phyloP scores from a whole-genome alignment of 2,113 vertebrate species.

The Ictalurus punctatus region DNA sequence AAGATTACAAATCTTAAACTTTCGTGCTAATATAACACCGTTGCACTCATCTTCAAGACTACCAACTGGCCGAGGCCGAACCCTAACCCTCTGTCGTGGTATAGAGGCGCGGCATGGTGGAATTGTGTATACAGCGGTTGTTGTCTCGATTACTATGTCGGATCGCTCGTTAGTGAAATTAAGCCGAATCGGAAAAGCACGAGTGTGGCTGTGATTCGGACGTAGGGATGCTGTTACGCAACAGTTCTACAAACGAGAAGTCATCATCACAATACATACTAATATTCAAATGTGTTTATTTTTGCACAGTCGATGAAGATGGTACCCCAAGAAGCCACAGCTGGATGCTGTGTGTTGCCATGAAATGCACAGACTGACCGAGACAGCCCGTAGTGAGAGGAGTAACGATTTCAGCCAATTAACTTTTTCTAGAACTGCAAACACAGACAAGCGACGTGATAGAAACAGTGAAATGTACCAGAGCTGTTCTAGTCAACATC shows the following conservation, averaged over 20 bases:
- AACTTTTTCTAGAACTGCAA: background rate
- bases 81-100: background rate
- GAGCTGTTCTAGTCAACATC: background rate
- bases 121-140: background rate
- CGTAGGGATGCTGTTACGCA: background rate
- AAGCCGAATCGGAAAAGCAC: background rate
- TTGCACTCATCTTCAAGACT: background rate
- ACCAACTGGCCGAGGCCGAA: background rate
- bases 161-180: no score
- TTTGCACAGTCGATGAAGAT: background rate
- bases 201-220: background rate
- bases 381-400: background rate
- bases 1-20: background rate
- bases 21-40: no score
- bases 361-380: background rate
- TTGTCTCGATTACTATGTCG: background rate
- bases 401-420: background rate
- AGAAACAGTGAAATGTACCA: background rate
- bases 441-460: background rate
- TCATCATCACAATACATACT: no score
- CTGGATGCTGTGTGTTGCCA: background rate
- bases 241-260: background rate
- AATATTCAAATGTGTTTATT: background rate
- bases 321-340: background rate
- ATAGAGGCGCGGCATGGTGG: background rate